These are phyloP conservation scores for Anagrus nilaparvatae DNA, from an alignment of 1,140 invertebrate species.

Conservation along the genomic window DNA sequence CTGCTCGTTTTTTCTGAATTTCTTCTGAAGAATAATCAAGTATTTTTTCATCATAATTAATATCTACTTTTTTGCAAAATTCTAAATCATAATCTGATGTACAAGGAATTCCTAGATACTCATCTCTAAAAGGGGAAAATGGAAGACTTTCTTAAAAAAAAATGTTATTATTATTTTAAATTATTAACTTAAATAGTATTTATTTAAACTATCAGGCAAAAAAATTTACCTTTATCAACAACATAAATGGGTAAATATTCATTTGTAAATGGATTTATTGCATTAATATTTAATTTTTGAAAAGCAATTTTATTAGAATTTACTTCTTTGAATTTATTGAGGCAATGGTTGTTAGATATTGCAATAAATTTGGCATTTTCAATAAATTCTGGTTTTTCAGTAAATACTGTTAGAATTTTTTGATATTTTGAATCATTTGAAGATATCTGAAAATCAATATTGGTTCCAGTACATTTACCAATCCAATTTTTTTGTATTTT, in stretches of 20 bases:
- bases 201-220: too few relatives aligned
- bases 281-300: constrained; percentile 39
- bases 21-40: constrained; percentile 24
- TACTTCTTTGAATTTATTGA: constrained; percentile 34
- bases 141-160: constrained; percentile 10
- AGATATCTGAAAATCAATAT: constrained; percentile 60
- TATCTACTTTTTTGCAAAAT: constrained; percentile 46
- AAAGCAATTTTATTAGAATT: constrained; percentile 14
- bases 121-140: constrained; percentile 48
- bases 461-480: constrained; percentile 77
- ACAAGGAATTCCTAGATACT: constrained; percentile 55
- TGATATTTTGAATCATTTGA: constrained; percentile 34
- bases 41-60: constrained; percentile 28
- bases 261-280: constrained; percentile 67
- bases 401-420: constrained; percentile 61
- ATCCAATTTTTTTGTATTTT: constrained; percentile 93
- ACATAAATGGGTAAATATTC: constrained; percentile 61
- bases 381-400: constrained; percentile 62
- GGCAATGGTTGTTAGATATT: constrained; percentile 43
- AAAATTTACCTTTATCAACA: constrained; percentile 48
- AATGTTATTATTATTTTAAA: background rate
- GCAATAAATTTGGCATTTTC: constrained; percentile 57
- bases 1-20: constrained; percentile 30
- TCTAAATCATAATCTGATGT: constrained; percentile 44
- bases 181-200: too few relatives aligned